Base-by-base conservation (phyloP, 1,140 invertebrate species). In the Magallana angulata region DNA sequence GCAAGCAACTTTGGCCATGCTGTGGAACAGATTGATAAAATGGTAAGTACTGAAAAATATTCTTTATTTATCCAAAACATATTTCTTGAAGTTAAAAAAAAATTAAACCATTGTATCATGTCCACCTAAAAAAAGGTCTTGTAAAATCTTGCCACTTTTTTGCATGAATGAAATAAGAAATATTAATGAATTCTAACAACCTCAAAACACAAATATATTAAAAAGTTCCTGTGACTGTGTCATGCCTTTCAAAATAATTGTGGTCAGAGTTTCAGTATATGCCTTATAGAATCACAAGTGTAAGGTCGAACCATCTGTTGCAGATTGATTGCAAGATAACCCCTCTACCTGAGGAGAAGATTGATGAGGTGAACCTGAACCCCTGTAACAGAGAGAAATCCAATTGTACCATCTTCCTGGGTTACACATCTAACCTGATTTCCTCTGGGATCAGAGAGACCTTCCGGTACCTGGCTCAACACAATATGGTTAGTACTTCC, bases 391-490 rank as follows among this genome's bases (percentile, higher is more conserved):
- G 94, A 57, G 88, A 92, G 82, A 88, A 88, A 80, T 92, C 90
- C 18, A 94, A 94, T 89, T 99, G 99, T 94, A 99, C 99, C 7
- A 98, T 99, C 93, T 99, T 99, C 95, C 95, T 99, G 85, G 98
- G 98, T 0, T 99, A 97, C 94, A 99, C 99, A 7, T 99, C 99
- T 0, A 99, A 99, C 94, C 97, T 99, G 96, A 97, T 98, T 11
- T 99, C 98, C 0, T 98, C 97, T 86, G 99, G 99, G 24, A 95
- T 99, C 71, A 95, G 99, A 92, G 99, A 99, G 91, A 97, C 97
- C 0, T 97, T 99, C 89, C 95, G 96, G 89, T 94, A 94, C 89
- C 95, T 99, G 86, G 98, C 98, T 6, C 96, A 99, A 94, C 97
- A 99, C 94, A 97, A 97, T 94, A 96, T 98, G 96, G 97, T 97